Conservation (phyloP, 2,113 vertebrate genomes). For the Struthio camelus region DNA sequence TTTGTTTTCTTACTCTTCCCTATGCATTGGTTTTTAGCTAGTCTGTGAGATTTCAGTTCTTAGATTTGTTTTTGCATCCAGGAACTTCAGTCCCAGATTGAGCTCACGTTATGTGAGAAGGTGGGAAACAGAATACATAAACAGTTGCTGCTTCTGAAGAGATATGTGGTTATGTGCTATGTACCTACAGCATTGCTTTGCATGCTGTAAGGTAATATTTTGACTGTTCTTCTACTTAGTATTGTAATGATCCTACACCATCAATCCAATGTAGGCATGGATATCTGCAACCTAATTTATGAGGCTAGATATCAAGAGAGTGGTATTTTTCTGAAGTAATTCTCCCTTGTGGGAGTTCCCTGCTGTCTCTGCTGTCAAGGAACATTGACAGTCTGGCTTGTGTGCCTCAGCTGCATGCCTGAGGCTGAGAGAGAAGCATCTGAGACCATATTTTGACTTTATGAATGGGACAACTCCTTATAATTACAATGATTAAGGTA, state of each 20-base stretch:
- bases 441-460: too few relatives aligned
- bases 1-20: neutral
- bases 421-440: too few relatives aligned
- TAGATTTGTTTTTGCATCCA: neutral
- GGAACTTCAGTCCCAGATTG: neutral
- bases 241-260: neutral
- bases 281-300: neutral
- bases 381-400: neutral
- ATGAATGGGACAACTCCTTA: neutral
- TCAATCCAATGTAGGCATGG: too few relatives aligned
- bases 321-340: neutral
- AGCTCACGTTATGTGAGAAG: neutral
- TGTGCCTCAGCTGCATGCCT: too few relatives aligned
- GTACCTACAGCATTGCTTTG: neutral
- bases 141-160: neutral
- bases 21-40: neutral
- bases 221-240: neutral
- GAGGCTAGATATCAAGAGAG: neutral
- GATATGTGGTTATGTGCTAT: too few relatives aligned
- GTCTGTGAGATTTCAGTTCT: neutral
- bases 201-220: neutral
- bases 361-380: neutral
- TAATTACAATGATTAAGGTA: neutral
- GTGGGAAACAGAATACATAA: neutral
- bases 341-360: neutral